phyloP scores from a whole-genome alignment of 2,888 invertebrate species.

The Muscina levida region DNA sequence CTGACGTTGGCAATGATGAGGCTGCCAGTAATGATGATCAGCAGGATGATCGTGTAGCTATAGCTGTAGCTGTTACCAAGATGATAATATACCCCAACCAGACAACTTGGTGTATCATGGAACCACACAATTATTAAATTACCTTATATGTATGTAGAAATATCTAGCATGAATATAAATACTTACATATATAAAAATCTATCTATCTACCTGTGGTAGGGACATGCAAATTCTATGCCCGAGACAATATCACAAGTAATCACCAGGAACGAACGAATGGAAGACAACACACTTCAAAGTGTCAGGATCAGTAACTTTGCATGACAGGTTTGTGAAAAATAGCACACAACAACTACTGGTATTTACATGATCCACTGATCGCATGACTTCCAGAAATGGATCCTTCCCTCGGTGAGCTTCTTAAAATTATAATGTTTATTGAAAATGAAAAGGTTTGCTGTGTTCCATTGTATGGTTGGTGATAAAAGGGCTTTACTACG shows the following conservation, averaged over 20 bases:
- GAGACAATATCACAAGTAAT: constrained; percentile 21
- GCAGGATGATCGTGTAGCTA: constrained; percentile 33
- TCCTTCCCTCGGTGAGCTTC: neutral
- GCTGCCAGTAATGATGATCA: neutral
- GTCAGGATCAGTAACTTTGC: constrained; percentile 60
- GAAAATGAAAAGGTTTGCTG: constrained; percentile 41
- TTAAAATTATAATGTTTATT: constrained; percentile 54
- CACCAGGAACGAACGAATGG: constrained; percentile 44
- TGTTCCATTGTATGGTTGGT: neutral
- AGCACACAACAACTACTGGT: constrained; percentile 57
- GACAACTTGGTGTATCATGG: constrained; percentile 24
- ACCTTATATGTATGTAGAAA: constrained; percentile 32
- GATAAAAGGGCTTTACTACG: neutral
- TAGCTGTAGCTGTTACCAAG: constrained; percentile 29
- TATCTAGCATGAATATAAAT: neutral
- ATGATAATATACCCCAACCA: constrained; percentile 33
- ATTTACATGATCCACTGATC: constrained; percentile 27
- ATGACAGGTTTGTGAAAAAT: constrained; percentile 63
- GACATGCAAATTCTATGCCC: constrained; percentile 55
- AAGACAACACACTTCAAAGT: constrained; percentile 49
- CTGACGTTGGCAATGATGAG: neutral
- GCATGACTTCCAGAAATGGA: neutral
- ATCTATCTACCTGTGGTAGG: no score
- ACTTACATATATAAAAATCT: neutral
- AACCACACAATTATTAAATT: constrained; percentile 65